phyloP scores from a whole-genome alignment of 2,113 vertebrate genomes.

The Nyctereutes procyonoides region DNA sequence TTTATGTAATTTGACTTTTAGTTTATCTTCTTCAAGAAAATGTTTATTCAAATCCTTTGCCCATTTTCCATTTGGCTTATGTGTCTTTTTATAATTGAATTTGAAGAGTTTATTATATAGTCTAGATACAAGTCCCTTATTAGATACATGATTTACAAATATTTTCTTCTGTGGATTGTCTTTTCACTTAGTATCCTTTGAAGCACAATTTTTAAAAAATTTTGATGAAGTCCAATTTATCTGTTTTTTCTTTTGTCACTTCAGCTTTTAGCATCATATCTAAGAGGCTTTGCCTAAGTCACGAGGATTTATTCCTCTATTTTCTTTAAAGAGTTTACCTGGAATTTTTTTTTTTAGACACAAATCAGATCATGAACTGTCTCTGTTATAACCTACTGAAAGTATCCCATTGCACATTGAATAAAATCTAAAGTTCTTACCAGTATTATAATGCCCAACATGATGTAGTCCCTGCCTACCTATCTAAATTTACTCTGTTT shows the following conservation, averaged over 20 bases:
- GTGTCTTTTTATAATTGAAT: background rate
- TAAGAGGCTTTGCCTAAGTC: background rate
- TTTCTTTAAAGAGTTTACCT: background rate
- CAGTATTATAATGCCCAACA: background rate
- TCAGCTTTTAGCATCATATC: background rate
- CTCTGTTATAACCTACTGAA: background rate
- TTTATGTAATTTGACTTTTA: background rate
- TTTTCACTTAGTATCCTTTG: background rate
- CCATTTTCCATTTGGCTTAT: background rate
- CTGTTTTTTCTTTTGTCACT: background rate
- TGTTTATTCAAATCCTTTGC: background rate
- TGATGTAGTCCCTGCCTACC: background rate
- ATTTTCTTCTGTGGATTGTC: background rate
- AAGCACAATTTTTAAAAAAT: background rate
- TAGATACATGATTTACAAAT: background rate
- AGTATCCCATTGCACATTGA: background rate
- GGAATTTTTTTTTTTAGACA: background rate
- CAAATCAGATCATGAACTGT: background rate
- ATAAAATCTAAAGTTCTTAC: background rate
- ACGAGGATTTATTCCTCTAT: background rate
- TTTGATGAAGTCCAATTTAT: background rate
- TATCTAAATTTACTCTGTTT: background rate
- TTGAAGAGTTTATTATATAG: slow-evolving; percentile 5
- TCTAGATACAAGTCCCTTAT: background rate
- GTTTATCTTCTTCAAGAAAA: background rate